A percentile compares a stretch with the other conserved stretches of the same genome.
These are phyloP conservation scores for Vidua chalybeata DNA, from an alignment of 2,113 vertebrate species.

Conservation along the genomic window DNA sequence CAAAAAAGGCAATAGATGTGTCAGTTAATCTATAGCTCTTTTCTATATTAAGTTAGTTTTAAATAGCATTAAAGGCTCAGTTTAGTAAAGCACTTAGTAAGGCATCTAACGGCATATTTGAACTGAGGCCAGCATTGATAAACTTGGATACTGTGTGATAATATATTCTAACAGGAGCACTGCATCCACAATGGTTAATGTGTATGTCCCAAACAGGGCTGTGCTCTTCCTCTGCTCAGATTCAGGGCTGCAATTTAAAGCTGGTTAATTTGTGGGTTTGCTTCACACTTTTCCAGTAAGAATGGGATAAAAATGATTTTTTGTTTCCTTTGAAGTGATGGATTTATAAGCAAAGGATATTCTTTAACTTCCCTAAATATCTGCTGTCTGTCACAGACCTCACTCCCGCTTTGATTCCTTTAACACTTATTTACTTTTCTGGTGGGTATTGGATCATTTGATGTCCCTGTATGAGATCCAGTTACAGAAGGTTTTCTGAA, in stretches of 20 bases:
- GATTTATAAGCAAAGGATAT: neutral
- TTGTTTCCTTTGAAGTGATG: neutral
- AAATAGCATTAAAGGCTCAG: constrained; percentile 59
- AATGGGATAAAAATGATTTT: neutral
- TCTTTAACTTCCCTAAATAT: neutral
- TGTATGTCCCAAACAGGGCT: neutral
- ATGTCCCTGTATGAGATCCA: neutral
- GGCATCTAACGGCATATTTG: constrained; percentile 55
- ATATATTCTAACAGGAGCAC: neutral
- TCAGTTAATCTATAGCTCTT: constrained; percentile 43
- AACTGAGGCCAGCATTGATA: constrained; percentile 57
- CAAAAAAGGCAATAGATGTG: constrained; percentile 10
- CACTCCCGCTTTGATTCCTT: neutral
- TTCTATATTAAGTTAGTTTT: constrained; percentile 60
- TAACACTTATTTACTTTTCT: neutral
- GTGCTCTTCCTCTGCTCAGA: neutral
- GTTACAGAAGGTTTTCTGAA: neutral
- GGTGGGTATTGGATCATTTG: neutral
- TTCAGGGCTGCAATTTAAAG: neutral
- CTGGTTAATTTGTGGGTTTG: neutral
- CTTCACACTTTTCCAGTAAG: neutral
- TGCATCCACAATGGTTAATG: neutral
- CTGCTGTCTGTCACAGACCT: neutral
- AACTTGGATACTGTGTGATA: constrained; percentile 30
- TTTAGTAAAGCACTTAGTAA: constrained; percentile 54